phyloP scores from a whole-genome alignment of 2,888 invertebrate species.

The Tetranychus truncatus region DNA sequence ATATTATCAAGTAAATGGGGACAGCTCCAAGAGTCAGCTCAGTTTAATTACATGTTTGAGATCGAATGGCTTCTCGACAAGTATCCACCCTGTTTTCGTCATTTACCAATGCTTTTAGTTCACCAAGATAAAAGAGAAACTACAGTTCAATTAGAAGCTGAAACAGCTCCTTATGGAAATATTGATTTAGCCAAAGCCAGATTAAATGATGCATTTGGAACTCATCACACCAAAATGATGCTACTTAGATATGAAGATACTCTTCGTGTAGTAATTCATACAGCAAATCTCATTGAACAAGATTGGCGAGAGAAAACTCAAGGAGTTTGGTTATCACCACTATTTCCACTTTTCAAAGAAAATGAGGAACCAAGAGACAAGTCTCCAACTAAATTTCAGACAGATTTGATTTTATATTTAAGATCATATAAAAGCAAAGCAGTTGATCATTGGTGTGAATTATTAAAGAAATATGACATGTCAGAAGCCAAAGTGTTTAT shows the following conservation, averaged over 20 bases:
- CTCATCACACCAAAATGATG: conserved; percentile 77
- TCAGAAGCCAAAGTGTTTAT: conserved; percentile 64
- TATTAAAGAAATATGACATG: conserved; percentile 60
- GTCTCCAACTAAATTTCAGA: conserved; percentile 63
- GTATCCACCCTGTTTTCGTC: conserved; percentile 51
- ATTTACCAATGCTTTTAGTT: conserved; percentile 47
- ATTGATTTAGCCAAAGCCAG: conserved; percentile 48
- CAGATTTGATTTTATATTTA: conserved; percentile 54
- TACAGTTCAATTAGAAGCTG: conserved; percentile 40
- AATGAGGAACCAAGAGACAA: conserved; percentile 43
- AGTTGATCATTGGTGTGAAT: conserved; percentile 51
- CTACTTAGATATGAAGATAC: conserved; percentile 58
- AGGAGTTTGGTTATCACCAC: conserved; percentile 65
- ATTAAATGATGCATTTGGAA: conserved; percentile 59
- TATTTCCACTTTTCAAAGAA: conserved; percentile 40
- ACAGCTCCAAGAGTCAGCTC: conserved; percentile 32
- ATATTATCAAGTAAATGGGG: conserved; percentile 29
- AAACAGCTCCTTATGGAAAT: conserved; percentile 39
- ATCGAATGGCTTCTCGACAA: conserved; percentile 70
- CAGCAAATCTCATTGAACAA: conserved; percentile 70
- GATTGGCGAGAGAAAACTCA: conserved; percentile 92
- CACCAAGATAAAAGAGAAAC: conserved; percentile 48
- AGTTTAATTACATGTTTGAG: conserved; percentile 78
- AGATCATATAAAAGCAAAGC: conserved; percentile 49
- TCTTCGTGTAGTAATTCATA: conserved; percentile 65